Evolutionary conservation across 2,113 vertebrate genomes (phyloP).

Genomic region (Aspidoscelis tigris): DNA sequence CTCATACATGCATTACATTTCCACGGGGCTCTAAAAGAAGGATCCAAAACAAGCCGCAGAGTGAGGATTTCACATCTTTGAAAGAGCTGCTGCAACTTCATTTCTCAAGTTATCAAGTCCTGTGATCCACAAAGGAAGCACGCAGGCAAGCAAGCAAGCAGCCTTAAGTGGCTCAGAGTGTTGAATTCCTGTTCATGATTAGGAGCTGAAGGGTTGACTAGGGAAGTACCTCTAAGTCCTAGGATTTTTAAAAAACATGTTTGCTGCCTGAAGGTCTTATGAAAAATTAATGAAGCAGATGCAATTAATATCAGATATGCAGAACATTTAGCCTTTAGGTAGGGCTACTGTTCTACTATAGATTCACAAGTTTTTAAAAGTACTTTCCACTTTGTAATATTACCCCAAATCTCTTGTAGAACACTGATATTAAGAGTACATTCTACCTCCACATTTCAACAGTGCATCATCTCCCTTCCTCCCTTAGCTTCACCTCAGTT

Average conservation of each 20-base stretch:
- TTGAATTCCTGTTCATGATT: conserved; percentile 75
- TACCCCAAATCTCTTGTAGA: conserved; percentile 28
- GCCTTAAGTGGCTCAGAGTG: conserved; percentile 68
- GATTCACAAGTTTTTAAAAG: conserved; percentile 44
- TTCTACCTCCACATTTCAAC: not conserved
- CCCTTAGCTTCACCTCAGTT: not conserved
- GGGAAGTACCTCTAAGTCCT: conserved; percentile 52
- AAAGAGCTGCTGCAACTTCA: conserved; percentile 67
- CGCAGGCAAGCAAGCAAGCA: conserved; percentile 66
- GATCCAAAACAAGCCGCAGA: conserved; percentile 43
- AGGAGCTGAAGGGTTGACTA: conserved; percentile 45
- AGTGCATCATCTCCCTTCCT: not conserved
- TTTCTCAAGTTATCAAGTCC: conserved; percentile 73
- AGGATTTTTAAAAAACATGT: conserved; percentile 30
- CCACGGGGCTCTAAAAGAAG: conserved; percentile 26
- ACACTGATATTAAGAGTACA: not conserved
- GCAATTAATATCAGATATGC: conserved; percentile 62
- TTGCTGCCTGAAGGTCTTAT: conserved; percentile 51
- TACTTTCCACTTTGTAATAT: conserved; percentile 45
- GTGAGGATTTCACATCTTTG: conserved; percentile 56
- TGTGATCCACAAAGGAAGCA: conserved; percentile 80
- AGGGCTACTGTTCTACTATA: conserved; percentile 47
- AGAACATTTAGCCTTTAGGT: conserved; percentile 63
- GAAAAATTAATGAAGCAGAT: conserved; percentile 65
- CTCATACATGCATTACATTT: conserved; percentile 4